These are phyloP conservation scores for Panagrolaimus sp. DNA, from an alignment of 1,140 invertebrate genomes.

Conservation along the genomic window DNA sequence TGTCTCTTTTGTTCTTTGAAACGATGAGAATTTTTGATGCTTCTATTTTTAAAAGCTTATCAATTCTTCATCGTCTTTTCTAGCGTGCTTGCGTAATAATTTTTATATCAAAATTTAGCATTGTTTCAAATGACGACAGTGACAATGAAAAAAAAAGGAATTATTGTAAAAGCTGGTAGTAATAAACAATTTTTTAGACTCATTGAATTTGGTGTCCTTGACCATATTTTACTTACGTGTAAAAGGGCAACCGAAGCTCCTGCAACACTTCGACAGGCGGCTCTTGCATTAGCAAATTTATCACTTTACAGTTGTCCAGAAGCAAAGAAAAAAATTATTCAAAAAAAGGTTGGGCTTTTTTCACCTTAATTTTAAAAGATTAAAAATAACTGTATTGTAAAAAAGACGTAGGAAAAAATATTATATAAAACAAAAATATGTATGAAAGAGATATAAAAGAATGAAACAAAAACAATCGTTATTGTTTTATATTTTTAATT, in stretches of 20 bases:
- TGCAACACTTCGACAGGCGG: slow-evolving; percentile 64
- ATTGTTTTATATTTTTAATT: neutral
- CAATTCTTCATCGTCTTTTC: too few species aligned
- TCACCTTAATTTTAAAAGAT: neutral
- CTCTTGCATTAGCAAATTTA: slow-evolving; percentile 87
- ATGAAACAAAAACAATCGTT: too few species aligned
- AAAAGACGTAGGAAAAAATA: too few species aligned
- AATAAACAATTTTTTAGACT: slow-evolving; percentile 59
- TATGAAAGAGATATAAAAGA: too few species aligned
- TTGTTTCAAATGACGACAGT: too few species aligned
- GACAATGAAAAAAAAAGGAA: too few species aligned
- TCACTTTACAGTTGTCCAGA: slow-evolving; percentile 91
- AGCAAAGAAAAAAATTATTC: slow-evolving; percentile 95
- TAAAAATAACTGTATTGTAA: slow-evolving; percentile 10
- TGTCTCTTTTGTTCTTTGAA: neutral
- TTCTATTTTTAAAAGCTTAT: too few species aligned
- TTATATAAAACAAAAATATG: too few species aligned
- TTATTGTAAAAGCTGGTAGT: too few species aligned
- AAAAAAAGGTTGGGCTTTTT: slow-evolving; percentile 62
- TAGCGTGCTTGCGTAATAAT: too few species aligned
- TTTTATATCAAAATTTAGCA: too few species aligned
- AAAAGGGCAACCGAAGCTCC: slow-evolving; percentile 72
- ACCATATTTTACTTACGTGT: slow-evolving; percentile 85
- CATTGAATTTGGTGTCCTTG: slow-evolving; percentile 62
- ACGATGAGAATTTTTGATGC: too few species aligned